Base-by-base conservation (phyloP, 2,888 invertebrate species). In the Choristoneura rosaceana region DNA sequence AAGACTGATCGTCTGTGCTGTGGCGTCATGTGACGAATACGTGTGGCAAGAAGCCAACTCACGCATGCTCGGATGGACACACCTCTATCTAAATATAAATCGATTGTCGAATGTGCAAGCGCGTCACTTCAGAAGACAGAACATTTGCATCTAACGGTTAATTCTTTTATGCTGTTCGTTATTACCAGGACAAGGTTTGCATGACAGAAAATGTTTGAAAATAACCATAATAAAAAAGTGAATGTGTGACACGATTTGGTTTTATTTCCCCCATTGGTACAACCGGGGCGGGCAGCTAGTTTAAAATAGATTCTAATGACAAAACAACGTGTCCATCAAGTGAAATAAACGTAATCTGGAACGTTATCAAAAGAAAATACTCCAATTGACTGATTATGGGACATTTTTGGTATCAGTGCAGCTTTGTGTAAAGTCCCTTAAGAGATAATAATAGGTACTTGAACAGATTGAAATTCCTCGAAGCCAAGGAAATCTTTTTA, bases 31-130 rank as follows among this genome's bases (percentile, higher is more conserved):
- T 41, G 67, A 45, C 55, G 55, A n/a, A 43, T 45, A 34, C 67
- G 59, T 58, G 61, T 71, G 67, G 70, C 70, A 25, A 9, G 17
- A 10, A 60, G 68, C 74, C 74, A 74, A 74, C 67, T 50, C 55
- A 12, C 4, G 43, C 25, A 52, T 59, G 38, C 52, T 38, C 17
- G 63, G 14, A 17, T 60, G 63, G 70, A 71, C 74, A 74, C 74
- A 74, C 70, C 70, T 68, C 59, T 33, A 52, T 66, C 43, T 9
- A 43, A 43, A 8, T 43, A 7, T 8, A 43, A 34, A 34, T 34
- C 34, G 5, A 34, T 34, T 34, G 34, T 7, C 38, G 38, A 38
- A 38, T 38, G 38, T 38, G 38, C 38, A 38, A 38, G 38, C 38
- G 38, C 38, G 38, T 4, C 38, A 38, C 38, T 38, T 38, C 38